Percentiles rank a stretch among this genome's conserved stretches.
Evolutionary conservation across 2,113 vertebrate species (phyloP).

Genomic region (Otis tarda): DNA sequence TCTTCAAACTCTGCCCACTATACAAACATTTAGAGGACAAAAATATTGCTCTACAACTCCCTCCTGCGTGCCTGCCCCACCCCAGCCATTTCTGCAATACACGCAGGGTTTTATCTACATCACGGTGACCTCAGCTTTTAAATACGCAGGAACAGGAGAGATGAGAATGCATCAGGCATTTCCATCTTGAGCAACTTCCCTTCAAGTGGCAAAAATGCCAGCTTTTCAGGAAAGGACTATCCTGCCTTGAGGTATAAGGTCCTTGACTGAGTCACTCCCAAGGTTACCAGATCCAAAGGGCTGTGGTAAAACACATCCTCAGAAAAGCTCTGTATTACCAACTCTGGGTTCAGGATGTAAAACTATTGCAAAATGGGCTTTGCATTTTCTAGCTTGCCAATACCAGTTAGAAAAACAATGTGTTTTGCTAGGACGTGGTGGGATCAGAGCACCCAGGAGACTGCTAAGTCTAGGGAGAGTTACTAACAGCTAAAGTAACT

Average conservation of each 20-base stretch:
- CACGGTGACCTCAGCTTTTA: neutral
- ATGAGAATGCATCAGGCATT: neutral
- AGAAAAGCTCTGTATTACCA: neutral
- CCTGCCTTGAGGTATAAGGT: neutral
- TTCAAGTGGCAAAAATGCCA: neutral
- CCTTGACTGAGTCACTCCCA: neutral
- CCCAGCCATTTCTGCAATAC: neutral
- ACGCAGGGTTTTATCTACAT: neutral
- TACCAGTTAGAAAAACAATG: neutral
- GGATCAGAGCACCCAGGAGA: neutral
- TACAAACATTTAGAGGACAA: neutral
- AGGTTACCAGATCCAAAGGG: neutral
- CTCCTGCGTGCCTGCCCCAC: neutral
- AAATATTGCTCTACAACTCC: neutral
- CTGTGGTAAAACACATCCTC: neutral
- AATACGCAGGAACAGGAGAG: neutral
- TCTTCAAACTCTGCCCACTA: neutral
- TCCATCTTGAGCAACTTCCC: neutral
- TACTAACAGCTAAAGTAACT: neutral
- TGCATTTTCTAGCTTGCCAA: neutral
- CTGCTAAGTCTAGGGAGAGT: neutral
- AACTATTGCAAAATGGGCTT: neutral
- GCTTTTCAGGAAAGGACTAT: neutral
- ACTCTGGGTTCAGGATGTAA: neutral
- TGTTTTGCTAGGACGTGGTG: neutral